phyloP scores from a whole-genome alignment of 2,888 invertebrate species.

The Laspeyria flexula region DNA sequence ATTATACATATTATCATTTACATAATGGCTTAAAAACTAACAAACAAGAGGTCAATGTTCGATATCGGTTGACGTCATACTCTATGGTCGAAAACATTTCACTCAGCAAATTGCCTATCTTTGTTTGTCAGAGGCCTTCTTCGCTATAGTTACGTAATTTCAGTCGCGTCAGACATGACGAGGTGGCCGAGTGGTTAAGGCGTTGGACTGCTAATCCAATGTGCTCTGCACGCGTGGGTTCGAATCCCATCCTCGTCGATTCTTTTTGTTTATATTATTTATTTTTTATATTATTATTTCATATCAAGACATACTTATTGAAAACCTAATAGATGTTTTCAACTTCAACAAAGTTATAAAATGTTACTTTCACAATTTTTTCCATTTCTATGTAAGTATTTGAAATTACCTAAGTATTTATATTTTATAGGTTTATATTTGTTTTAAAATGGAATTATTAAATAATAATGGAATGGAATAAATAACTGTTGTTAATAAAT shows the following conservation, averaged over 20 bases:
- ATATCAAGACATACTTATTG: not conserved
- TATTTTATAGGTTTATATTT: no score
- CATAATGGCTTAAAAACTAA: no score
- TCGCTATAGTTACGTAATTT: slow-evolving; percentile 49
- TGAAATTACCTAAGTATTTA: no score
- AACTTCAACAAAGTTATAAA: no score
- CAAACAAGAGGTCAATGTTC: slow-evolving; percentile 30
- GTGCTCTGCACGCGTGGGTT: slow-evolving; percentile 94
- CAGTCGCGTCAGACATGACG: slow-evolving; percentile 76
- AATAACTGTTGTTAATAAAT: no score
- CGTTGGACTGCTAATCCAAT: slow-evolving; percentile 95
- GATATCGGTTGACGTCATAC: slow-evolving; percentile 44
- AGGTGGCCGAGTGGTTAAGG: slow-evolving; percentile 95
- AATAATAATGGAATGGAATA: no score
- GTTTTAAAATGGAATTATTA: no score
- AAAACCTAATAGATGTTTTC: no score
- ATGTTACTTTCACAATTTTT: no score
- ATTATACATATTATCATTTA: no score
- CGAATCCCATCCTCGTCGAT: slow-evolving; percentile 92
- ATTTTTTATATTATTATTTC: slow-evolving; percentile 1
- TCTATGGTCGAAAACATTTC: slow-evolving; percentile 22
- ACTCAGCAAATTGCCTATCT: slow-evolving; percentile 19
- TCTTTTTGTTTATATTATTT: slow-evolving; percentile 43
- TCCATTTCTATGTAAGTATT: no score
- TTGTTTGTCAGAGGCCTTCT: slow-evolving; percentile 24